These are phyloP conservation scores for Coelogynopora nodosa DNA, from an alignment of 2,888 invertebrate species.

Conservation along the genomic window DNA sequence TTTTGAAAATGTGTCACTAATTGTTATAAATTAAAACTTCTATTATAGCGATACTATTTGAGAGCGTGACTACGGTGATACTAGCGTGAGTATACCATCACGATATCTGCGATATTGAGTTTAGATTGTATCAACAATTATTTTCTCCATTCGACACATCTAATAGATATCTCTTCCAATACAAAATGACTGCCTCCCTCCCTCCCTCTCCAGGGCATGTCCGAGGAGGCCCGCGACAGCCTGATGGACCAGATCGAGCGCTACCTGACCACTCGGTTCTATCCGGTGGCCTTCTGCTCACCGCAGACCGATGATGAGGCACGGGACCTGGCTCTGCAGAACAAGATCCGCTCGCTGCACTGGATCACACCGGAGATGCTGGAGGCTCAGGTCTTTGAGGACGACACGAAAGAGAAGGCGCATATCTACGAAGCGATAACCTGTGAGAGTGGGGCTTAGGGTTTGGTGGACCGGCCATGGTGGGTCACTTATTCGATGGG, in stretches of 20 bases:
- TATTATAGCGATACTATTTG: too few species aligned
- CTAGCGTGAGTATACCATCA: too few species aligned
- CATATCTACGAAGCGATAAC: slow-evolving; percentile 79
- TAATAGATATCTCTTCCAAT: too few species aligned
- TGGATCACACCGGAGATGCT: slow-evolving; percentile 93
- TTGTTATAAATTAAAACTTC: too few species aligned
- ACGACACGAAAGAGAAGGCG: slow-evolving; percentile 76
- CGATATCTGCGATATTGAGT: too few species aligned
- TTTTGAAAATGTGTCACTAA: too few species aligned
- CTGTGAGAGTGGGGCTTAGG: too few species aligned
- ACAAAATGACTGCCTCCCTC: not conserved
- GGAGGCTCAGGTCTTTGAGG: slow-evolving; percentile 84
- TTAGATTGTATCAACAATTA: too few species aligned
- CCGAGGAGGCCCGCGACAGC: slow-evolving; percentile 73
- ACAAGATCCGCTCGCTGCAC: slow-evolving; percentile 84
- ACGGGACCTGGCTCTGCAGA: slow-evolving; percentile 84
- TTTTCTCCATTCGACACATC: too few species aligned
- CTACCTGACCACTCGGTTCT: slow-evolving; percentile 83
- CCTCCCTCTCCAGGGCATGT: slow-evolving; percentile 62
- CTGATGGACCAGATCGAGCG: slow-evolving; percentile 83
- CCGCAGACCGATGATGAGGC: slow-evolving; percentile 82
- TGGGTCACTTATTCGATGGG: too few species aligned
- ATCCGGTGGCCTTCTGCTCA: slow-evolving; percentile 82
- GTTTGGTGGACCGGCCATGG: slow-evolving; percentile 16
- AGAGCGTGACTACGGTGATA: too few species aligned